A percentile compares a stretch with the other conserved stretches of the same genome.
Conservation (phyloP, 2,113 vertebrate species). For the Oncorhynchus clarkii region DNA sequence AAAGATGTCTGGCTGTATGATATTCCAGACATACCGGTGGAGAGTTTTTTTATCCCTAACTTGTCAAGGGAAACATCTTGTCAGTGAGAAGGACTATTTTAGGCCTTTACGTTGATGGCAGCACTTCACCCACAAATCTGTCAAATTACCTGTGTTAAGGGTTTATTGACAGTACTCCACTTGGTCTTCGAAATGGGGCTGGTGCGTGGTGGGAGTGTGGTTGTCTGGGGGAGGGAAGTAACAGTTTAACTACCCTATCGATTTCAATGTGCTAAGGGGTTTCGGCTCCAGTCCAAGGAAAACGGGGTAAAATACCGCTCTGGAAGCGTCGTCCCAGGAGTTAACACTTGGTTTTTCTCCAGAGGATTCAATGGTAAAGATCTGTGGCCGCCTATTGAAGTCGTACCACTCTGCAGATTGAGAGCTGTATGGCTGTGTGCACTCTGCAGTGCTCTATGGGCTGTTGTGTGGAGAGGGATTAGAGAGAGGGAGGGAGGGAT, state of each 20-base stretch:
- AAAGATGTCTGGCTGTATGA: too few species aligned
- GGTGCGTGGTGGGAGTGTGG: constrained; percentile 13
- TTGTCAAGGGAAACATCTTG: constrained; percentile 2
- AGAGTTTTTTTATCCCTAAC: not conserved
- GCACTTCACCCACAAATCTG: constrained; percentile 54
- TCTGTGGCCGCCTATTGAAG: constrained; percentile 62
- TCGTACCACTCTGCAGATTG: constrained; percentile 51
- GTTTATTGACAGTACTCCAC: constrained; percentile 55
- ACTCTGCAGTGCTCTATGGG: constrained; percentile 69
- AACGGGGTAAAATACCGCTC: constrained; percentile 56
- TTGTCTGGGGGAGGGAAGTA: constrained; percentile 56
- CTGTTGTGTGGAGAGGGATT: constrained; percentile 70
- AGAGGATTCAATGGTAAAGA: constrained; percentile 60
- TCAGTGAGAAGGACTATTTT: constrained; percentile 46
- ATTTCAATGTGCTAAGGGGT: constrained; percentile 67
- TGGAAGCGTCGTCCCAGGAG: constrained; percentile 48
- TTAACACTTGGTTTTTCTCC: constrained; percentile 44
- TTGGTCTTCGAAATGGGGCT: constrained; percentile 44
- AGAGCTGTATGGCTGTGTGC: constrained; percentile 57
- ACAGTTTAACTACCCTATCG: constrained; percentile 74
- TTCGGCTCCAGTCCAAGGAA: constrained; percentile 59
- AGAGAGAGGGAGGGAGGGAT: constrained; percentile 23
- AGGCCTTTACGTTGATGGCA: constrained; percentile 53
- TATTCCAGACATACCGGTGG: not conserved
- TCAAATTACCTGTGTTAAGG: constrained; percentile 60